These are phyloP conservation scores for Acholoe squamosa DNA, from an alignment of 2,888 invertebrate genomes.

Conservation along the genomic window DNA sequence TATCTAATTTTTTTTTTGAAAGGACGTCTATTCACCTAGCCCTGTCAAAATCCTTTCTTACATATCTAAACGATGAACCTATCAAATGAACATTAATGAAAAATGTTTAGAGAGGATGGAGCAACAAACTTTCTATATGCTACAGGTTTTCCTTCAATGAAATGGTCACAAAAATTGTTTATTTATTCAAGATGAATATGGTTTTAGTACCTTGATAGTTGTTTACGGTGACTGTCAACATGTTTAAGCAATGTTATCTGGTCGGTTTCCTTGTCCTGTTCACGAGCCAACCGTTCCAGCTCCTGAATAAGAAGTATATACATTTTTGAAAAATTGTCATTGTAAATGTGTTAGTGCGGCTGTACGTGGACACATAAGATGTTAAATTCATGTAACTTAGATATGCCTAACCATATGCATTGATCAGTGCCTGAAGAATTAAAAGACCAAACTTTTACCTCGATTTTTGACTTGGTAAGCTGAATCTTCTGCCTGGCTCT, in stretches of 20 bases:
- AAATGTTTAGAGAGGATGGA: too few species aligned
- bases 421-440: not conserved
- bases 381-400: not conserved
- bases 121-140: too few species aligned
- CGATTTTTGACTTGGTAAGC: slow-evolving; percentile 77
- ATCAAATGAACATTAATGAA: too few species aligned
- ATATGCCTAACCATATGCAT: too few species aligned
- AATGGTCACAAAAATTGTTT: too few species aligned
- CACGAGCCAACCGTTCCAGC: slow-evolving; percentile 77
- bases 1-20: too few species aligned
- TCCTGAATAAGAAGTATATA: slow-evolving; percentile 66
- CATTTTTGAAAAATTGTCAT: too few species aligned
- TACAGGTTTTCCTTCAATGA: too few species aligned
- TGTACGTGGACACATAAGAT: not conserved
- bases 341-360: not conserved
- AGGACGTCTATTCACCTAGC: too few species aligned
- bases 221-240: slow-evolving; percentile 78
- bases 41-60: too few species aligned
- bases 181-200: too few species aligned
- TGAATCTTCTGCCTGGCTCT: slow-evolving; percentile 75
- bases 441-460: slow-evolving; percentile 73
- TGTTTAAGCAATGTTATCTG: slow-evolving; percentile 78
- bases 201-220: slow-evolving; percentile 74
- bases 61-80: too few species aligned
- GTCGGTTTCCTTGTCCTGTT: slow-evolving; percentile 79